Conservation (phyloP, 2,797 vertebrate genomes). For the Schizopygopsis pylzovi region DNA sequence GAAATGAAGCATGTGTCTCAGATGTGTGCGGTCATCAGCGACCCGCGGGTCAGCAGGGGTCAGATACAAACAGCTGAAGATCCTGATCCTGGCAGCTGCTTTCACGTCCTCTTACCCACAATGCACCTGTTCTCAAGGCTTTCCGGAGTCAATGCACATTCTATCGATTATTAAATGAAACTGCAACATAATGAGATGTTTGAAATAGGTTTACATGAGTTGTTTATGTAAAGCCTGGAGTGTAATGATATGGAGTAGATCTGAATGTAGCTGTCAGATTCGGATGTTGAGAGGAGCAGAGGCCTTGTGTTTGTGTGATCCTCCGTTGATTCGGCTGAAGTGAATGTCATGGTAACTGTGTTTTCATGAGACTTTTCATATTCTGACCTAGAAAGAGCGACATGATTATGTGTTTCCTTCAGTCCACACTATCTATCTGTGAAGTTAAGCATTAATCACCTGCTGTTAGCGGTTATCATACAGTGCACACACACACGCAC, state of each 20-base stretch:
- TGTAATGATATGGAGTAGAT: background rate
- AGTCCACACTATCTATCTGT: constrained; percentile 23
- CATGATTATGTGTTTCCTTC: constrained; percentile 17
- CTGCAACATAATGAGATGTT: background rate
- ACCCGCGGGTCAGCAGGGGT: background rate
- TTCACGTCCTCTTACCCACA: background rate
- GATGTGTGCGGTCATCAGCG: background rate
- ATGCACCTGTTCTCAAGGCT: background rate
- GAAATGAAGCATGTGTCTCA: background rate
- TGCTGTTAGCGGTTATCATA: constrained; percentile 22
- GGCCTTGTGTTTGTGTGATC: background rate
- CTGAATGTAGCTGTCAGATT: background rate
- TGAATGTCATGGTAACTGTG: constrained; percentile 8
- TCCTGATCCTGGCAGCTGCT: background rate
- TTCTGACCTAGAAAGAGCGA: constrained; percentile 34
- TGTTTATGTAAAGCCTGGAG: background rate
- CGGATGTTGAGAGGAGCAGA: background rate
- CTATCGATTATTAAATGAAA: background rate
- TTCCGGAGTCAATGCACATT: background rate
- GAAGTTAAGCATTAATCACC: constrained; percentile 44
- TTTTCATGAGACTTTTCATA: background rate
- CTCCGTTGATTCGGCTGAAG: constrained; percentile 1
- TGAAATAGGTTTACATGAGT: background rate
- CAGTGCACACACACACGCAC: background rate
- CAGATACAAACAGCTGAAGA: background rate